Evolutionary conservation across 2,888 invertebrate species (phyloP).

Genomic region (Unio pictorum): DNA sequence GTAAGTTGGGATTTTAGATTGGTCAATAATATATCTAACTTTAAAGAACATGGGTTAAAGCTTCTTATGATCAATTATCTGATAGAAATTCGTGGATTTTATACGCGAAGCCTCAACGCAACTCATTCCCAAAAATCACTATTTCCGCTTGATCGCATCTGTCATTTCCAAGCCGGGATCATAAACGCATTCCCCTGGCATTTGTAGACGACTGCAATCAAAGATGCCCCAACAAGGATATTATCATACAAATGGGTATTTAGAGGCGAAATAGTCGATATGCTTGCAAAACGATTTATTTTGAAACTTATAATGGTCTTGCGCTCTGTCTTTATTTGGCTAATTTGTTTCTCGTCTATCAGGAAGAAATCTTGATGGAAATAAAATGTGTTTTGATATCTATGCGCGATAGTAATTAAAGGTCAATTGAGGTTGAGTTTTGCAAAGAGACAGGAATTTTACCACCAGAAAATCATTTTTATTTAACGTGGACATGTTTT

Average conservation of each 20-base stretch:
- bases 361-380: no score
- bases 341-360: no score
- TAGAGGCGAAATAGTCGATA: slow-evolving; percentile 9
- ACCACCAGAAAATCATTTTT: no score
- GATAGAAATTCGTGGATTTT: slow-evolving; percentile 40
- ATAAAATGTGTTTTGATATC: no score
- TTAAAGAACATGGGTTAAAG: slow-evolving; percentile 6
- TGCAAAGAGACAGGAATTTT: no score
- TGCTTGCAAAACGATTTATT: slow-evolving; percentile 10
- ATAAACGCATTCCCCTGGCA: slow-evolving; percentile 26
- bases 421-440: no score
- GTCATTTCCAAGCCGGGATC: slow-evolving; percentile 23
- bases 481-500: no score
- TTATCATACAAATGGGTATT: slow-evolving; percentile 45
- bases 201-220: slow-evolving; percentile 16
- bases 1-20: no score
- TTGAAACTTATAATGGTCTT: no score
- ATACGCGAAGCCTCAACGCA: slow-evolving; percentile 18
- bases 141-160: slow-evolving; percentile 35
- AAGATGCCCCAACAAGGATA: slow-evolving; percentile 25
- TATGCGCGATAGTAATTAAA: no score
- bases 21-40: no score
- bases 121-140: slow-evolving; percentile 19
- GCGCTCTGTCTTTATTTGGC: no score
- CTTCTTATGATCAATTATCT: slow-evolving; percentile 36